Evolutionary conservation across 2,888 invertebrate genomes (phyloP).

Genomic region (Amiota minor): DNA sequence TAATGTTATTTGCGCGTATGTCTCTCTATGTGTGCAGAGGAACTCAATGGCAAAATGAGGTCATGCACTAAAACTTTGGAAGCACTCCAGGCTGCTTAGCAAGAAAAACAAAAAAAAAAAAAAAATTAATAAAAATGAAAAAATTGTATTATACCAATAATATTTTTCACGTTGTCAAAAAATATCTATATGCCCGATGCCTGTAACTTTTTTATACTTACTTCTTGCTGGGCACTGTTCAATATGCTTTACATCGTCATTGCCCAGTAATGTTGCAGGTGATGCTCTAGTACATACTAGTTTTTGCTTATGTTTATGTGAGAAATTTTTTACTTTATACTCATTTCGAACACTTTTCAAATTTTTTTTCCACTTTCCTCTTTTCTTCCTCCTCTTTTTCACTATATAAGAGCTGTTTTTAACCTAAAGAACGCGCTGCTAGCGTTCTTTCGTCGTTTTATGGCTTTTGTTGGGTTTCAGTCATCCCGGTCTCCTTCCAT

Average conservation of each 20-base stretch:
- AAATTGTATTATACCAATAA: slow-evolving; percentile 11
- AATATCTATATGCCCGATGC: slow-evolving; percentile 12
- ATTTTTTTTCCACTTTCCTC: background rate
- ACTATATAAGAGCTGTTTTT: too few relatives aligned
- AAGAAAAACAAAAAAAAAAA: slow-evolving; percentile 11
- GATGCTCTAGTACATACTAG: too few relatives aligned
- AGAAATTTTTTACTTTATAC: background rate
- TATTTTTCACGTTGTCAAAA: slow-evolving; percentile 30
- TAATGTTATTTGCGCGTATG: background rate
- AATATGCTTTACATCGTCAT: slow-evolving; percentile 1
- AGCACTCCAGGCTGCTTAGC: background rate
- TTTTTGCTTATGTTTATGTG: too few relatives aligned
- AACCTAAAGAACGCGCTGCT: too few relatives aligned
- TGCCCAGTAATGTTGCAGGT: slow-evolving; percentile 8
- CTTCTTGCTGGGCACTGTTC: background rate
- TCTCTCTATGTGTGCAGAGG: background rate
- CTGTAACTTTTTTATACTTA: background rate
- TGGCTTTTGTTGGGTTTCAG: slow-evolving; percentile 4
- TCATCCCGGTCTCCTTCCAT: too few relatives aligned
- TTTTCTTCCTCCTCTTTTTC: too few relatives aligned
- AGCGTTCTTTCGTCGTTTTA: background rate
- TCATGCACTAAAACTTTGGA: background rate
- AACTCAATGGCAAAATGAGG: slow-evolving; percentile 39
- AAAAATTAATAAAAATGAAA: too few relatives aligned
- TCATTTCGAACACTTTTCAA: slow-evolving; percentile 19